Base-by-base conservation (phyloP, 2,888 invertebrate species). In the Pandemis heparana region DNA sequence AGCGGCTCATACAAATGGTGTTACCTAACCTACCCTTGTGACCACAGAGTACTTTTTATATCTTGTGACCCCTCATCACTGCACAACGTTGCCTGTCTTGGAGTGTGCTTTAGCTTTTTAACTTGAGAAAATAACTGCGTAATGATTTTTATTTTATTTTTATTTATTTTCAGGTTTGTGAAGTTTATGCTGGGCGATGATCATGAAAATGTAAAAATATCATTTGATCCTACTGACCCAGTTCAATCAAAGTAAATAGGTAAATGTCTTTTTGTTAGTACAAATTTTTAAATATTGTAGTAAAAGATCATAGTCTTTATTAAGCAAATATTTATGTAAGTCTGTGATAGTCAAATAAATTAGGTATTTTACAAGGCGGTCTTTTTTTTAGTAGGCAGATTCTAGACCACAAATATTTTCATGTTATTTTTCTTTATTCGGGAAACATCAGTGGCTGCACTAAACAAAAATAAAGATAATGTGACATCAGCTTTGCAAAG, bases 81-180 rank as follows among this genome's bases (percentile, higher is more conserved):
- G 23, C 23, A 32, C 23, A 32, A 32, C 23, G 4, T 32, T 32
- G 23, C 23, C 23, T 32, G 23, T 41, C 48, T n/a, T 48, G n/a
- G 14, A n/a, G 7, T n/a, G 48, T n/a, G 48, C n/a, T 14, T 5
- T 5, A n/a, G n/a, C 2, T 5, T n/a, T 48, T 6, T 14, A n/a
- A n/a, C 14, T 14, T 48, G 48, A n/a, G 48, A 48, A 48, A n/a
- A n/a, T 6, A 48, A n/a, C n/a, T 5, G n/a, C 7, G 6, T n/a
- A 48, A 48, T n/a, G 6, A 53, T n/a, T 51, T 7, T 9, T 7
- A n/a, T 3, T 18, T 2, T 63, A 1, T 46, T 14, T 18, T 46
- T 5, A 8, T 38, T 67, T 41, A 59, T 86, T 32, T 88, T 79
- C 82, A 89, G 89, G 71, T 73, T 88, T 71, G 79, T 81, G 68